Conservation (phyloP, 2,797 vertebrate genomes). For the Sternarchorhynchus goeldii region DNA sequence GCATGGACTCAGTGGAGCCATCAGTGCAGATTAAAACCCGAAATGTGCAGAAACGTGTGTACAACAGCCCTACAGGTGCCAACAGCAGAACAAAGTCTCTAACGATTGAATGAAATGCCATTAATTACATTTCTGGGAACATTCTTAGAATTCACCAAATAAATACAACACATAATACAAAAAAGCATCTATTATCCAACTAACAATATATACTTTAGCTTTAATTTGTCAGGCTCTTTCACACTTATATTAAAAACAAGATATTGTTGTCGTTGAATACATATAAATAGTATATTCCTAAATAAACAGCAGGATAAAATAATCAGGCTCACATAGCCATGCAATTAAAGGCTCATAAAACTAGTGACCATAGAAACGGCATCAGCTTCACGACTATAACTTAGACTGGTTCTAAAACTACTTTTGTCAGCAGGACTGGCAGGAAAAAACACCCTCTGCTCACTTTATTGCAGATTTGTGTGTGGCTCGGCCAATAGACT, state of each 20-base stretch:
- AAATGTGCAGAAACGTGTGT: too few relatives aligned
- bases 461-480: conserved; percentile 23
- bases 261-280: too few relatives aligned
- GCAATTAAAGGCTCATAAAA: background rate
- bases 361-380: too few relatives aligned
- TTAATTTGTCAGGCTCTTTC: background rate
- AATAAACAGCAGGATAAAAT: background rate
- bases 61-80: too few relatives aligned
- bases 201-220: background rate
- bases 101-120: background rate
- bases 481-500: background rate
- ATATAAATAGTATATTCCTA: too few relatives aligned
- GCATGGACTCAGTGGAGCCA: too few relatives aligned
- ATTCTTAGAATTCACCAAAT: conserved; percentile 14
- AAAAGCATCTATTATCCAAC: background rate
- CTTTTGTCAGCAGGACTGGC: too few relatives aligned
- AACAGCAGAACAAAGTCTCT: too few relatives aligned
- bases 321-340: background rate
- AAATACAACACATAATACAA: conserved; percentile 20
- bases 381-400: too few relatives aligned
- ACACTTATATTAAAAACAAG: background rate
- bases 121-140: background rate
- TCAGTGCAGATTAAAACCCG: background rate
- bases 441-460: too few relatives aligned
- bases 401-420: too few relatives aligned